Percentiles rank a stretch among this genome's conserved stretches.
Conservation (phyloP, 1,140 invertebrate genomes). For the Vollenhovia emeryi region DNA sequence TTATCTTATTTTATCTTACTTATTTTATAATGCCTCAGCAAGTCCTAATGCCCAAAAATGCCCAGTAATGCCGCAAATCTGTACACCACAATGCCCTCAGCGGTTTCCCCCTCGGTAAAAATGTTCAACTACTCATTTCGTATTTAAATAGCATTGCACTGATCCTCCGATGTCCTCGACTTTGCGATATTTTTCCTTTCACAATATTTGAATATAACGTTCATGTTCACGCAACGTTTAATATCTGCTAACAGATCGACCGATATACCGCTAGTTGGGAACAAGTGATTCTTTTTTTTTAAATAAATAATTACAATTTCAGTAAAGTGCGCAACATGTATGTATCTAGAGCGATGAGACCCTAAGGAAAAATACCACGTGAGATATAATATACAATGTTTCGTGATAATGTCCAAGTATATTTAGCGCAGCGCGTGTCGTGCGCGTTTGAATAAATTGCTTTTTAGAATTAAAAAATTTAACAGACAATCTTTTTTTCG, state of each 20-base stretch:
- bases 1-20: too few species aligned
- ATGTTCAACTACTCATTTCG: not conserved
- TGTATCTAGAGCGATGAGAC: not conserved
- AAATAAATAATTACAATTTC: constrained; percentile 31
- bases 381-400: not conserved
- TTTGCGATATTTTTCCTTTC: constrained; percentile 3
- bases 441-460: constrained; percentile 19
- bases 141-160: not conserved
- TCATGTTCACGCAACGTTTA: not conserved
- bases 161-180: not conserved
- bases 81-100: too few species aligned
- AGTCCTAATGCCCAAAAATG: too few species aligned
- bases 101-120: too few species aligned
- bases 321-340: constrained; percentile 31
- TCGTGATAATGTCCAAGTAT: constrained; percentile 9
- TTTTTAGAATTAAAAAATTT: constrained; percentile 8
- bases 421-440: not conserved
- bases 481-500: constrained; percentile 3
- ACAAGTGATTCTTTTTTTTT: not conserved
- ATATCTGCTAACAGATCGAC: not conserved
- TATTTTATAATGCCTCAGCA: too few species aligned
- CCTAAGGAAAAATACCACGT: not conserved
- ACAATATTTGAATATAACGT: not conserved
- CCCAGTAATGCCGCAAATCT: too few species aligned
- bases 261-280: not conserved